These are phyloP conservation scores for Pseudotriccus pelzelni DNA, from an alignment of 2,797 vertebrate species.

Conservation along the genomic window DNA sequence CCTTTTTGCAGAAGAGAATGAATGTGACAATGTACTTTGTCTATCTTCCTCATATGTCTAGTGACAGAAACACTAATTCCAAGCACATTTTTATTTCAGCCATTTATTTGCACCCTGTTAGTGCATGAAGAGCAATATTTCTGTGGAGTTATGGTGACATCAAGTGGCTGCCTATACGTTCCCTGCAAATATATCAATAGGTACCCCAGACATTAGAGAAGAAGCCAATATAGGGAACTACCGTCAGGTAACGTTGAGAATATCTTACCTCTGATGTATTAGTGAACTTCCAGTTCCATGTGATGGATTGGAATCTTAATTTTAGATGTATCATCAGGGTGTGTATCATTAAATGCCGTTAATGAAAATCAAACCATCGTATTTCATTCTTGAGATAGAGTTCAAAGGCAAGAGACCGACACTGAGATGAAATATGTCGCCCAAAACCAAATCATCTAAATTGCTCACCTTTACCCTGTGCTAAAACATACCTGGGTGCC, in stretches of 20 bases:
- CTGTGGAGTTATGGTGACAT: slow-evolving; percentile 9
- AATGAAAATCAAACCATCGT: not conserved
- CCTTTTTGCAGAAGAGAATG: not conserved
- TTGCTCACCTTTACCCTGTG: not conserved
- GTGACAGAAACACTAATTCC: not conserved
- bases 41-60: not conserved
- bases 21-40: not conserved
- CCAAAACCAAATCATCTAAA: not conserved
- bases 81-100: not conserved
- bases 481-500: not conserved
- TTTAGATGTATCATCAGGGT: not conserved
- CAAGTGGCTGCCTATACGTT: not conserved
- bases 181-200: not conserved
- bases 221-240: not conserved
- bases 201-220: not conserved
- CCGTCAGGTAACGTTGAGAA: not conserved
- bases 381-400: not conserved
- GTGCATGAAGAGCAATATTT: not conserved
- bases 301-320: not conserved
- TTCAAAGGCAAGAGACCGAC: not conserved
- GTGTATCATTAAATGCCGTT: not conserved
- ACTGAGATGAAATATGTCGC: fast-evolving
- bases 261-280: not conserved
- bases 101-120: slow-evolving; percentile 28
- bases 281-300: not conserved